Percentiles rank a stretch among this genome's conserved stretches.
Evolutionary conservation across 1,140 invertebrate genomes (phyloP).

Genomic region (Lepidurus couesii): DNA sequence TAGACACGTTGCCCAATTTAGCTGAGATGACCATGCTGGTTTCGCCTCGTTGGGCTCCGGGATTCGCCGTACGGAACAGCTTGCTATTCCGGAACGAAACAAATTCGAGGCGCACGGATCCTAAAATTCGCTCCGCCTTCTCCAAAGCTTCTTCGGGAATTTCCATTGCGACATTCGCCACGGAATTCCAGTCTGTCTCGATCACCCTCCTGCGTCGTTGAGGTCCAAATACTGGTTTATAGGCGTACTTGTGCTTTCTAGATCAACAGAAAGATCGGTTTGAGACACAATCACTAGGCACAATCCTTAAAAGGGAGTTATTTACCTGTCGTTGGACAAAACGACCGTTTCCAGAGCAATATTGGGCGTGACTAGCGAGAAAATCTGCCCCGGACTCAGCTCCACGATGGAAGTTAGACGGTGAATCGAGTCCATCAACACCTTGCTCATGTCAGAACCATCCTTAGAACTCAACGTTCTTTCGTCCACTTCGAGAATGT

Average conservation of each 20-base stretch:
- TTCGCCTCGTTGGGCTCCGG: conserved; percentile 33
- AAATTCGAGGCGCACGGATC: conserved; percentile 39
- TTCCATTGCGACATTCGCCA: conserved; percentile 31
- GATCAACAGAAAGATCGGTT: background rate
- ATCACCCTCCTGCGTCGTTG: conserved; percentile 3
- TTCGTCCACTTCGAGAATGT: conserved; percentile 43
- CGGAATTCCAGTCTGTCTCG: conserved; percentile 25
- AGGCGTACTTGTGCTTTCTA: conserved; percentile 7
- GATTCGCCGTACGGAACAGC: conserved; percentile 38
- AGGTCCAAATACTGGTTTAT: conserved; percentile 22
- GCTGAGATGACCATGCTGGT: conserved; percentile 36
- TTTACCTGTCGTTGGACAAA: background rate
- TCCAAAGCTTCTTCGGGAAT: conserved; percentile 37
- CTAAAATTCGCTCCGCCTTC: conserved; percentile 33
- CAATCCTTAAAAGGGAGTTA: background rate
- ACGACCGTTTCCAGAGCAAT: conserved; percentile 36
- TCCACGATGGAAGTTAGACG: conserved; percentile 39
- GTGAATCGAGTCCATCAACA: conserved; percentile 41
- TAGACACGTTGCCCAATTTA: conserved; percentile 39
- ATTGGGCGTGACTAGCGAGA: conserved; percentile 39
- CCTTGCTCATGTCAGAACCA: conserved; percentile 37
- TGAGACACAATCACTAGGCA: background rate
- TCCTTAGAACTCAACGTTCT: conserved; percentile 37
- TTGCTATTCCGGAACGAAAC: conserved; percentile 40
- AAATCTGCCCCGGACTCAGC: conserved; percentile 37